These are phyloP conservation scores for Drosophila pandora DNA, from an alignment of 1,140 invertebrate genomes.

Conservation along the genomic window DNA sequence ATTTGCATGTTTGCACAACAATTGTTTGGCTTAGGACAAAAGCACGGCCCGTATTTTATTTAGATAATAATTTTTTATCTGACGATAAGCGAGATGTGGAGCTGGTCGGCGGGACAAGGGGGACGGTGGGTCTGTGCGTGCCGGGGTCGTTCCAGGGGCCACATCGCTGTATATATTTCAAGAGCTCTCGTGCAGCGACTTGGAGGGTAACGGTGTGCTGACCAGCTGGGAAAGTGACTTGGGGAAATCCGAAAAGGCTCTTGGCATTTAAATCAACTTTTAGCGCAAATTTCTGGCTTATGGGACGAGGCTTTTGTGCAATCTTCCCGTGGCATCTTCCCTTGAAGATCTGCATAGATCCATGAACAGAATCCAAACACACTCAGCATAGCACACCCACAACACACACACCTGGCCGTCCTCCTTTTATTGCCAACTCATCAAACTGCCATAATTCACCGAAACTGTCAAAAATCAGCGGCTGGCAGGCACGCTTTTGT, in stretches of 20 bases:
- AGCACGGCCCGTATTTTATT: constrained; percentile 75
- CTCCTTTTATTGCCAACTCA: constrained; percentile 75
- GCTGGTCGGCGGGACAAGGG: constrained; percentile 2
- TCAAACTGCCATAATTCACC: constrained; percentile 81
- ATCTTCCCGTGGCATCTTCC: constrained; percentile 10
- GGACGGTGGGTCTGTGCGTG: constrained; percentile 40
- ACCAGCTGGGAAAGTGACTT: constrained; percentile 33
- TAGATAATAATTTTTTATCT: constrained; percentile 78
- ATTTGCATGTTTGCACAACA: constrained; percentile 83
- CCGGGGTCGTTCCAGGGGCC: constrained; percentile 28
- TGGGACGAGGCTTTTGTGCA: background rate
- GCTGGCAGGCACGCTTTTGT: constrained; percentile 69
- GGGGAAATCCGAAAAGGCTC: background rate
- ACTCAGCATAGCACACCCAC: constrained; percentile 24
- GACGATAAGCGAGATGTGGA: constrained; percentile 57
- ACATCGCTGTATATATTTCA: constrained; percentile 25
- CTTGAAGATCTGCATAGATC: constrained; percentile 41
- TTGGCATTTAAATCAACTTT: constrained; percentile 2
- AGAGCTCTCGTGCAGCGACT: constrained; percentile 29
- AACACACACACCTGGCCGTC: constrained; percentile 20
- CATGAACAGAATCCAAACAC: constrained; percentile 2
- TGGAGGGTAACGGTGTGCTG: constrained; percentile 49
- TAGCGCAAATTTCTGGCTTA: constrained; percentile 3
- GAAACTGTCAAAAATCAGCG: constrained; percentile 79
- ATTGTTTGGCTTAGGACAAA: constrained; percentile 76